Percentiles rank a stretch among this genome's conserved stretches.
Conservation (phyloP, 2,113 vertebrate genomes). For the Spea multiplicata region DNA sequence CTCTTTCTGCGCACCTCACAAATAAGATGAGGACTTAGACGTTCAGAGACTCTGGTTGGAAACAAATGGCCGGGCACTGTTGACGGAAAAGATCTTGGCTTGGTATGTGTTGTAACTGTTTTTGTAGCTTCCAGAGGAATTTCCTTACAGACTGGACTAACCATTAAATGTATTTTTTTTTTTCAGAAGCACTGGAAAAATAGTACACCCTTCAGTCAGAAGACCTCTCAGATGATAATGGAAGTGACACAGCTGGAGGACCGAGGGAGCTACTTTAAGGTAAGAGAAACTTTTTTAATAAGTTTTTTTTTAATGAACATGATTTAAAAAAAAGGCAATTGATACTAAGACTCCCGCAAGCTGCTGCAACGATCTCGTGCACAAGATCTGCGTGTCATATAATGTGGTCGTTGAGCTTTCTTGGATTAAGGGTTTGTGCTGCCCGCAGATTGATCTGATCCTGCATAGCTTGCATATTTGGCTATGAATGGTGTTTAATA, state of each 20-base stretch:
- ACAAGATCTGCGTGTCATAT: neutral
- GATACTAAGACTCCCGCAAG: neutral
- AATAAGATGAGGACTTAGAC: neutral
- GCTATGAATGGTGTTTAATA: neutral
- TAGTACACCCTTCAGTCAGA: constrained; percentile 54
- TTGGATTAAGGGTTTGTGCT: neutral
- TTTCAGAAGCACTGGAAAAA: constrained; percentile 68
- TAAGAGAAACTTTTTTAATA: constrained; percentile 58
- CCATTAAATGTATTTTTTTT: constrained; percentile 68
- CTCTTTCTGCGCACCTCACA: neutral
- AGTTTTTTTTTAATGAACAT: neutral
- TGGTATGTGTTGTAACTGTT: constrained; percentile 65
- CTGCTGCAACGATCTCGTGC: neutral
- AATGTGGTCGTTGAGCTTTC: neutral
- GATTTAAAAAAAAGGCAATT: neutral
- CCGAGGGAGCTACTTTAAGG: constrained; percentile 92
- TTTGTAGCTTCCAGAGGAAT: constrained; percentile 78
- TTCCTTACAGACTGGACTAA: constrained; percentile 77
- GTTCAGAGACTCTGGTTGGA: constrained; percentile 52
- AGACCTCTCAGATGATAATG: constrained; percentile 66
- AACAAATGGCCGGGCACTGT: constrained; percentile 60
- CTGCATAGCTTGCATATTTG: neutral
- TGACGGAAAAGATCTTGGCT: constrained; percentile 68
- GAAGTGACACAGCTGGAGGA: constrained; percentile 67
- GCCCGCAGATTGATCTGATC: neutral